Evolutionary conservation across 2,113 vertebrate genomes (phyloP).

Genomic region (Chlorocebus sabaeus): DNA sequence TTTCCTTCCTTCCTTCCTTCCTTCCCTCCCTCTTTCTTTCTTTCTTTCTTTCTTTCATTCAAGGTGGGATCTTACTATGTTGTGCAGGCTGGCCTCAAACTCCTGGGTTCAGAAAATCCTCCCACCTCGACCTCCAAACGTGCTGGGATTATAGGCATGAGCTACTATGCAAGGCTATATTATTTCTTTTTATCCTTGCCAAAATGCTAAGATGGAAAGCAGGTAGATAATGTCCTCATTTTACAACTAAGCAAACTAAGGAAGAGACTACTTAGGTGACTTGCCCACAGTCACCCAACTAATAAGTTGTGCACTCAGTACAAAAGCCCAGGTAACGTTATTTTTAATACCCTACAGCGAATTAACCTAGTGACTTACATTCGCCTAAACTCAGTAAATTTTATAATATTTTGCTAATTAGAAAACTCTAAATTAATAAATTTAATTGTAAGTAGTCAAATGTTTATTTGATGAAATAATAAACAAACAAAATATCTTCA

Average conservation of each 20-base stretch:
- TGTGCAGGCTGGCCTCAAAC: too few relatives aligned
- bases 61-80: too few relatives aligned
- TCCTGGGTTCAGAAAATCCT: too few relatives aligned
- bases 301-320: neutral
- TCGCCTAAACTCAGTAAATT: neutral
- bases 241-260: neutral
- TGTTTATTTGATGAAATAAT: neutral
- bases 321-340: neutral
- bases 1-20: fast-evolving
- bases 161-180: neutral
- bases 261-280: neutral
- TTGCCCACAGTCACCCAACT: neutral
- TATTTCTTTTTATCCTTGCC: neutral
- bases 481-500: neutral
- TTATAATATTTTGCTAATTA: neutral
- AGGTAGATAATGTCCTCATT: neutral
- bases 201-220: neutral
- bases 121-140: too few relatives aligned
- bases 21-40: fast-evolving
- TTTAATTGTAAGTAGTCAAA: neutral
- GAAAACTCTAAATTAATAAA: neutral
- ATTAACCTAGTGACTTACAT: neutral
- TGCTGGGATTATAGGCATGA: too few relatives aligned
- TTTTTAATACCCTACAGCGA: neutral
- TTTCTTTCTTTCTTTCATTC: too few relatives aligned